Evolutionary conservation across 2,113 vertebrate species (phyloP).

Genomic region (Hemibagrus wyckioides): DNA sequence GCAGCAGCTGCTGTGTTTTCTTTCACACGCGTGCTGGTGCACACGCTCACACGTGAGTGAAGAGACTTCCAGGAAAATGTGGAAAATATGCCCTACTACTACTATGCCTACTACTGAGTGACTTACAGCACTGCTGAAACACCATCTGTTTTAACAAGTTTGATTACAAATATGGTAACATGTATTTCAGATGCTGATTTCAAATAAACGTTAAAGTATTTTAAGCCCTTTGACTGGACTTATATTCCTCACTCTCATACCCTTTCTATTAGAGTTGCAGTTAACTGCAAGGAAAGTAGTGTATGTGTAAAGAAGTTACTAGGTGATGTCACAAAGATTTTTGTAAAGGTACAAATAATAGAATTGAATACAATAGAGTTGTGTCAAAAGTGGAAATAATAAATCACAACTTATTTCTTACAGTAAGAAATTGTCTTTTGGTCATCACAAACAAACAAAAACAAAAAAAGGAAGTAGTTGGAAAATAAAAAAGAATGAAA

Average conservation of each 20-base stretch:
- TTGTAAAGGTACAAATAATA: background rate
- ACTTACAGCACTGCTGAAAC: background rate
- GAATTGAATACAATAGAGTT: background rate
- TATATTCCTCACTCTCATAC: background rate
- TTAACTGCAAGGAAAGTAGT: background rate
- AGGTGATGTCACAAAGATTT: background rate
- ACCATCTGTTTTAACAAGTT: background rate
- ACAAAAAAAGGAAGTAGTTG: background rate
- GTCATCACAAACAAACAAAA: background rate
- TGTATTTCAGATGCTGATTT: background rate
- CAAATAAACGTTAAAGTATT: background rate
- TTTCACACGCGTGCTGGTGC: conserved; percentile 9
- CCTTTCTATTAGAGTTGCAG: background rate
- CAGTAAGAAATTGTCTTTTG: background rate
- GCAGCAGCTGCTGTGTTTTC: conserved; percentile 36
- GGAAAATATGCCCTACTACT: background rate
- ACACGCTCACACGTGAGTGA: conserved; percentile 5
- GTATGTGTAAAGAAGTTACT: background rate
- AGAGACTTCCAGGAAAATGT: conserved; percentile 10
- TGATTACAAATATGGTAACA: background rate
- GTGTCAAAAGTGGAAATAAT: background rate
- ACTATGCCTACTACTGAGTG: background rate
- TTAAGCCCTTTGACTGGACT: background rate
- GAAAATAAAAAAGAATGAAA: background rate
- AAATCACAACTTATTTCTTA: background rate